phyloP scores from a whole-genome alignment of 2,113 vertebrate species.

The Ascaphus truei region DNA sequence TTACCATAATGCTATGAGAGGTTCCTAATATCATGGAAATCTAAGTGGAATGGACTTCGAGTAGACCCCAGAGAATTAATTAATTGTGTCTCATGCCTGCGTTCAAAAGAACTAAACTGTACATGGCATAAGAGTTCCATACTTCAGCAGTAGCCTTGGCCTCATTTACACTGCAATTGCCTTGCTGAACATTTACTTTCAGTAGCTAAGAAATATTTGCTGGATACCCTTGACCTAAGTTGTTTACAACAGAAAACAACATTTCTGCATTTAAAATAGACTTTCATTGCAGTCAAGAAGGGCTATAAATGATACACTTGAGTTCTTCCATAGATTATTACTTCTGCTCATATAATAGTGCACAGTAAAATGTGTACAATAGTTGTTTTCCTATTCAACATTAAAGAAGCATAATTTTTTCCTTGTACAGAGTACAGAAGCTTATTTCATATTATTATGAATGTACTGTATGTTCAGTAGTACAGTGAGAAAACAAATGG shows the following conservation, averaged over 20 bases:
- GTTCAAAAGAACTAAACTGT: neutral
- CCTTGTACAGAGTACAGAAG: no score
- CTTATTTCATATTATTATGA: no score
- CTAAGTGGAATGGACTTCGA: neutral
- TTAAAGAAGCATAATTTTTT: no score
- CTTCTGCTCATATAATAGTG: no score
- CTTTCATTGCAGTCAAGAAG: neutral
- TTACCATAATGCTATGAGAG: neutral
- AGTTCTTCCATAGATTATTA: no score
- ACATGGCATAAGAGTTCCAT: accelerated
- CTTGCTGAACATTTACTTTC: neutral
- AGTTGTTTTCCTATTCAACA: no score
- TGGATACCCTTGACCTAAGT: neutral
- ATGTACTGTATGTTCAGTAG: no score
- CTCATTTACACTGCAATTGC: neutral
- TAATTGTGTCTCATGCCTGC: neutral
- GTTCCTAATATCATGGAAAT: neutral
- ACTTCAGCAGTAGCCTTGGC: neutral
- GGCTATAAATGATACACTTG: no score
- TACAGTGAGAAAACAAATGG: no score
- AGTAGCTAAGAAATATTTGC: conserved; percentile 1
- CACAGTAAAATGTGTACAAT: no score
- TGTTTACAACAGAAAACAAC: neutral
- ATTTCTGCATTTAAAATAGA: neutral
- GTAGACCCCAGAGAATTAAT: neutral